Evolutionary conservation across 2,113 vertebrate genomes (phyloP), one percentile per base, ranked within the genome.

Genomic region (Scopus umbretta): DNA sequence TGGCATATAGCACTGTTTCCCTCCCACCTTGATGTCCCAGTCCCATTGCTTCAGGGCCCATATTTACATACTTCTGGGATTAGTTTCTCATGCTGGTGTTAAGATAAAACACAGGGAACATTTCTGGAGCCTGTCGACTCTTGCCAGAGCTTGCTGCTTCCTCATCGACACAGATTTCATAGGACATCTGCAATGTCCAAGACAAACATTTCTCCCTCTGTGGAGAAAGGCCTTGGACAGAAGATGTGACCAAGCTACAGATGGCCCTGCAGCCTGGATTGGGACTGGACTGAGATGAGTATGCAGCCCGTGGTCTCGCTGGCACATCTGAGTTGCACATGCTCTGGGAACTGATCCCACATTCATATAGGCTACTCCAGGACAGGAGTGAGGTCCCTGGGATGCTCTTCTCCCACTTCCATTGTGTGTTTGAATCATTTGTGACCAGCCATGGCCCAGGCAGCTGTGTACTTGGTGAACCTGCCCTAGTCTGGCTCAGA

Each of bases 1-100:
- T 10, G 27, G 17, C 23, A 38, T 4, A 22, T 34, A 68, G 45
- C 70, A 22, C 55, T 34, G 65, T 40, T 55, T 67, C 38, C 58
- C 36, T 73, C 56, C 47, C 0, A 0, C 30, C 36, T 2, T 61
- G 7, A 32, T 20, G 45, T 26, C 86, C 80, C 73, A 4, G 3
- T 34, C 52, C 50, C 38, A 62, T 38, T 1, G 6, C 78, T 87
- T 67, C 61, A 90, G 50, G 38, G 43, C 26, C 73, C 74, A 6
- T 9, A 65, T 55, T 72, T 36, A 42, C 61, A 27, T 50, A 55
- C 52, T 74, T 62, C 47, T 72, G 79, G 78, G 62, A 68, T 55
- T 1, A 47, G 40, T 68, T 93, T 75, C 62, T 61, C 42, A 52
- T 0, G 4, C 52, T 67, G 61, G 55, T 5, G 0, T 45, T 26